Evolutionary conservation across 2,797 vertebrate species (phyloP).

Genomic region (Chromis chromis): DNA sequence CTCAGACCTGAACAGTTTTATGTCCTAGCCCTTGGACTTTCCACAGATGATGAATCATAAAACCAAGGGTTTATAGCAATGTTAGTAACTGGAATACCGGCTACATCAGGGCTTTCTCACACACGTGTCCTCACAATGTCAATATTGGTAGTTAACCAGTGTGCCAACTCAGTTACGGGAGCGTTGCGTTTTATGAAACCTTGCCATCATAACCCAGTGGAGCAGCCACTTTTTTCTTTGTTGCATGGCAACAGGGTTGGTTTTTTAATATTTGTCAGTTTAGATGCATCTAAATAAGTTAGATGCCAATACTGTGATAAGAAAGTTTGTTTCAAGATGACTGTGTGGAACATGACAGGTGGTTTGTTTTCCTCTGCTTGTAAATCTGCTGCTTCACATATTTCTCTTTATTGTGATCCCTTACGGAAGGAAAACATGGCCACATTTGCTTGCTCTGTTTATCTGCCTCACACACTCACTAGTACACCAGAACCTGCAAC

Average conservation of each 20-base stretch:
- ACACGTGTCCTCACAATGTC: constrained; percentile 73
- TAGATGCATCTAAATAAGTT: constrained; percentile 23
- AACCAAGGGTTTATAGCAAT: constrained; percentile 79
- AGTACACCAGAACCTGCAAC: constrained; percentile 44
- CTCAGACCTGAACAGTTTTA: constrained; percentile 78
- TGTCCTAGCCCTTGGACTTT: constrained; percentile 81
- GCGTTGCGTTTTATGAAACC: constrained; percentile 40
- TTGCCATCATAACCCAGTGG: constrained; percentile 4
- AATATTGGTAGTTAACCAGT: constrained; percentile 67
- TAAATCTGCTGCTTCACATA: constrained; percentile 21
- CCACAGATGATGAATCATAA: constrained; percentile 79
- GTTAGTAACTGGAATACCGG: constrained; percentile 72
- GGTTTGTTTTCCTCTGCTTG: constrained; percentile 37
- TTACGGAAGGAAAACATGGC: constrained; percentile 29
- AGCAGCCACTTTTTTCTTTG: constrained; percentile 16
- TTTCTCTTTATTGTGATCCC: constrained; percentile 33
- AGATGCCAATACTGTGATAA: constrained; percentile 18
- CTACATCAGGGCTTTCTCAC: constrained; percentile 70
- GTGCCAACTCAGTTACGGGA: constrained; percentile 37
- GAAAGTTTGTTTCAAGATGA: constrained; percentile 16
- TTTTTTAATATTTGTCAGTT: constrained; percentile 35
- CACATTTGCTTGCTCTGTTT: constrained; percentile 42
- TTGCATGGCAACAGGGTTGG: constrained; percentile 16
- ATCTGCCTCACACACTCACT: constrained; percentile 38
- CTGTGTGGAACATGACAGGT: constrained; percentile 29